Conservation (phyloP, 2,888 invertebrate genomes). For the Zele albiditarsus region DNA sequence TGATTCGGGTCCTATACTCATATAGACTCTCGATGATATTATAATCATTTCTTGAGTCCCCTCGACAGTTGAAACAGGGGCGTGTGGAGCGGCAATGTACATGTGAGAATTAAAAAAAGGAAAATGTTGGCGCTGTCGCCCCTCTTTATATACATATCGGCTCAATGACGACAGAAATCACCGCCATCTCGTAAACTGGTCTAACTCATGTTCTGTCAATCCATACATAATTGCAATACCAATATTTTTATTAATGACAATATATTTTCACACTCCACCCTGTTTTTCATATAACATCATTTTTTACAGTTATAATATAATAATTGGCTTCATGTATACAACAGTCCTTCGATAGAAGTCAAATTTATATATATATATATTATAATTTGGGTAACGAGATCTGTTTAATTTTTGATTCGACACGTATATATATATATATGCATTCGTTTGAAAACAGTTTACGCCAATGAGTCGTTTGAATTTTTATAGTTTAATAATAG, state of each 20-base stretch:
- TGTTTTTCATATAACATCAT: no score
- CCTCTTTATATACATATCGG: neutral
- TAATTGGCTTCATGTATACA: no score
- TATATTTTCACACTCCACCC: no score
- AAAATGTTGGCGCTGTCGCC: conserved; percentile 2
- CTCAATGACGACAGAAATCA: neutral
- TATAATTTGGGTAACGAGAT: conserved; percentile 22
- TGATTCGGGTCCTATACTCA: conserved; percentile 41
- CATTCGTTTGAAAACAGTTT: conserved; percentile 18
- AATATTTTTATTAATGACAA: neutral
- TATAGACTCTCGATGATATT: conserved; percentile 53
- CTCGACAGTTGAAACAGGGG: conserved; percentile 56
- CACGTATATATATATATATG: neutral
- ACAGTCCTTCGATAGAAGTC: no score
- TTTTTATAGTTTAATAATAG: conserved; percentile 66
- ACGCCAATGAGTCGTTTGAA: conserved; percentile 39
- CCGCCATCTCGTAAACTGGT: neutral
- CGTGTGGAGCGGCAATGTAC: conserved; percentile 38
- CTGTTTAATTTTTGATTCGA: neutral
- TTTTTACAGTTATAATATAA: no score
- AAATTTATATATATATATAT: neutral
- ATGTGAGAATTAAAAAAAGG: neutral
- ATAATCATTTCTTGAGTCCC: conserved; percentile 55
- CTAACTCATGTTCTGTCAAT: neutral
- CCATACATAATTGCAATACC: neutral